Percentiles rank a stretch among this genome's conserved stretches.
Evolutionary conservation across 2,113 vertebrate genomes (phyloP).

Genomic region (Tyto alba): DNA sequence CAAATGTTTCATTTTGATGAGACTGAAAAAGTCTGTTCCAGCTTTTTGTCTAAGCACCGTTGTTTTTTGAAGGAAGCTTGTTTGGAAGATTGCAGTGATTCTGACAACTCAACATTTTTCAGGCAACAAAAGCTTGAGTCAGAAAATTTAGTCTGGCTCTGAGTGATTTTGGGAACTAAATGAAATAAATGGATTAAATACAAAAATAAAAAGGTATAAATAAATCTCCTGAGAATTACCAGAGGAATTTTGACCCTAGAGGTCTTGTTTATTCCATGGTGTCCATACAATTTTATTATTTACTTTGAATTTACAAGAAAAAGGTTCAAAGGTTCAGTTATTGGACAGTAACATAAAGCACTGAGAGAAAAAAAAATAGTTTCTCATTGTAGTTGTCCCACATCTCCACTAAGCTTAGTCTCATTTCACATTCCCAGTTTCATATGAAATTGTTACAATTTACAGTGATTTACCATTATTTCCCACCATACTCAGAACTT

Average conservation of each 20-base stretch:
- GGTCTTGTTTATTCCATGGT: not conserved
- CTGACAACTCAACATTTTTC: not conserved
- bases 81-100: not conserved
- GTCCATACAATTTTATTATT: not conserved
- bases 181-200: not conserved
- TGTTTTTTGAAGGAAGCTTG: not conserved
- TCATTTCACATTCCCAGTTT: not conserved
- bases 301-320: not conserved
- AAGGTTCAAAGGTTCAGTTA: not conserved
- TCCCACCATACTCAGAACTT: not conserved
- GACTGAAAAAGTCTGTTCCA: not conserved
- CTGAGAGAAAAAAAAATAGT: not conserved
- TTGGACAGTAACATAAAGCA: not conserved
- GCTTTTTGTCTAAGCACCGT: not conserved
- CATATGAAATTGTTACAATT: not conserved
- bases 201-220: not conserved
- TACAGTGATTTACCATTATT: not conserved
- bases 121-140: not conserved
- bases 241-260: not conserved
- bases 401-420: not conserved
- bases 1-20: not conserved
- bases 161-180: not conserved
- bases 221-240: not conserved
- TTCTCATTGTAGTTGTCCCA: not conserved
- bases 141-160: not conserved